phyloP scores from a whole-genome alignment of 1,140 invertebrate species.

The Gonatopus flavifemur region DNA sequence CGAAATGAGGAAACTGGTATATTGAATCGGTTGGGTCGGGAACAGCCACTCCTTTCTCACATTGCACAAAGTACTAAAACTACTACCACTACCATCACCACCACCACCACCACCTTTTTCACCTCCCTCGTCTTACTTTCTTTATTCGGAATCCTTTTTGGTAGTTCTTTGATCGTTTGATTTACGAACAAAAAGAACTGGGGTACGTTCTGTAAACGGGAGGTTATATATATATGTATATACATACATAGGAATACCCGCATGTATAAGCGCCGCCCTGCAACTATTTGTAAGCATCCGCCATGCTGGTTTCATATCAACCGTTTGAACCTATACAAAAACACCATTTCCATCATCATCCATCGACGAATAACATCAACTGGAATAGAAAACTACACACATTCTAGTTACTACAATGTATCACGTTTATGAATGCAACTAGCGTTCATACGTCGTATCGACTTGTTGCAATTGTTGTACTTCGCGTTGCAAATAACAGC shows the following conservation, averaged over 20 bases:
- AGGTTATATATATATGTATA: neutral
- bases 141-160: slow-evolving; percentile 37
- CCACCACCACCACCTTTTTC: neutral
- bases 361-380: too few species aligned
- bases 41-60: too few species aligned
- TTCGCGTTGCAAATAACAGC: slow-evolving; percentile 51
- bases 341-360: slow-evolving; percentile 50
- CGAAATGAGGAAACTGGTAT: too few species aligned
- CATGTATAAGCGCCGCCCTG: slow-evolving; percentile 45
- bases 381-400: too few species aligned
- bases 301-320: slow-evolving; percentile 56
- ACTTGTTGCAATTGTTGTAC: slow-evolving; percentile 47
- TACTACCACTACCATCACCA: too few species aligned
- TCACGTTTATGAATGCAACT: too few species aligned
- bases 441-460: slow-evolving; percentile 14
- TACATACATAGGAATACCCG: slow-evolving; percentile 7
- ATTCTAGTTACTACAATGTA: too few species aligned
- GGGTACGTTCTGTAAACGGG: too few species aligned
- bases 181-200: slow-evolving; percentile 43
- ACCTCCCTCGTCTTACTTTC: slow-evolving; percentile 15
- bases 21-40: too few species aligned
- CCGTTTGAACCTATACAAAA: slow-evolving; percentile 48
- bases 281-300: slow-evolving; percentile 59
- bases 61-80: neutral
- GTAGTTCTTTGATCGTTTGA: slow-evolving; percentile 23